phyloP scores from a whole-genome alignment of 1,140 invertebrate species.

The Drosophila nikananu region DNA sequence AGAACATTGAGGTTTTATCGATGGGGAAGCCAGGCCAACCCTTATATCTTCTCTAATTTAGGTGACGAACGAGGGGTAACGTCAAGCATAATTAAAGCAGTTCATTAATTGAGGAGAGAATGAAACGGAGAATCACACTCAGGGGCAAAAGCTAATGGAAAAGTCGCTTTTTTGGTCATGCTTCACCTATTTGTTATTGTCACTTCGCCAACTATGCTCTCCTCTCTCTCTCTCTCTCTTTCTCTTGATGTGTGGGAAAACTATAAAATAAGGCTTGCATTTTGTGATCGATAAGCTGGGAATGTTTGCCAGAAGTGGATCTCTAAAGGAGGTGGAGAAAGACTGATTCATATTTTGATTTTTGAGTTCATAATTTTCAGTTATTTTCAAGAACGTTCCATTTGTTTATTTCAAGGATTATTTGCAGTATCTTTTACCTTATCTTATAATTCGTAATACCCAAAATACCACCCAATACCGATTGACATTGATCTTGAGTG shows the following conservation, averaged over 20 bases:
- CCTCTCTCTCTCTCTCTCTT: no score
- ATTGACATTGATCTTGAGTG: slow-evolving; percentile 21
- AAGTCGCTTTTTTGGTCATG: slow-evolving; percentile 27
- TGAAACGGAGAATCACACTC: slow-evolving; percentile 28
- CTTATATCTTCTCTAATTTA: slow-evolving; percentile 26
- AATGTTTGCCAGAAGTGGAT: background rate
- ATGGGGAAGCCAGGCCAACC: slow-evolving; percentile 9
- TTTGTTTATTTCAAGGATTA: background rate
- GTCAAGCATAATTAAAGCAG: slow-evolving; percentile 54
- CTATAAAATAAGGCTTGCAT: slow-evolving; percentile 10
- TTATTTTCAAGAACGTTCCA: background rate
- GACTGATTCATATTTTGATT: no score
- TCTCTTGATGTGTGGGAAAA: background rate
- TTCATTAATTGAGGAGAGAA: slow-evolving; percentile 36
- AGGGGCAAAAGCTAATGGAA: slow-evolving; percentile 12
- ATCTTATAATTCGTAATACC: background rate
- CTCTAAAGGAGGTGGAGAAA: background rate
- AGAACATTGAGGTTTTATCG: slow-evolving; percentile 10
- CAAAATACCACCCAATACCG: background rate
- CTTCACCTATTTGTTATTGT: slow-evolving; percentile 29
- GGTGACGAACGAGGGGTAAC: slow-evolving; percentile 17
- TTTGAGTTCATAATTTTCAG: background rate
- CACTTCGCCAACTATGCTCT: background rate
- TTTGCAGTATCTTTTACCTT: background rate
- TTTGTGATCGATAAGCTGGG: slow-evolving; percentile 3